Base-by-base conservation (phyloP, 2,113 vertebrate species). In the Semnornis frantzii region DNA sequence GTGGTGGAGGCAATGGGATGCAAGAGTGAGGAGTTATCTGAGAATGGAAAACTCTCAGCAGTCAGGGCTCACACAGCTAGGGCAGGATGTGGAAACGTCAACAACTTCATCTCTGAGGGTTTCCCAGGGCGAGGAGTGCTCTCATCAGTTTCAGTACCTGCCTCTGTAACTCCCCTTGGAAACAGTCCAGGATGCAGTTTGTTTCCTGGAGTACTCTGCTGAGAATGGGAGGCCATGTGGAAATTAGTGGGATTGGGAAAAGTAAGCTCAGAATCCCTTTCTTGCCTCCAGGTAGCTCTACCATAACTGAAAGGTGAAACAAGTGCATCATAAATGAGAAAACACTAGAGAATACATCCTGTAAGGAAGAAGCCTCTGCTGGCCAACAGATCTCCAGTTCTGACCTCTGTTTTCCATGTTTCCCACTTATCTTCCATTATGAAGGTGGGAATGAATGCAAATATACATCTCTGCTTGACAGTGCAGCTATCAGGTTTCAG, bases 1-100 rank as follows among this genome's bases (percentile, higher is more conserved):
- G 11, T 27, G 30, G 10, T 2, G 2, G 14, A 34, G 33, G 8
- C 16, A 48, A 37, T 0, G 0, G 1, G 23, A 33, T 11, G 17
- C 21, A 25, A 48, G 33, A 42, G 21, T 19, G 20, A 68, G 77
- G 44, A 59, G 4, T 58, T 50, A 28, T 19, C 63, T 3, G 13
- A 62, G 58, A 78, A 65, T 54, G 15, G 5, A 68, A 79, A 87
- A 18, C 10, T n/a, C 33, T 52, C 44, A 30, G 39, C 44, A 81
- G 24, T 28, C 55, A 66, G 52, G 34, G 76, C 60, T 92, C 27
- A 16, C 19, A 8, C 9, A 73, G 60, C 24, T 73, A 60, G 62
- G 37, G 21, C 6, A 82, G 42, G 68, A 69, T 8, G 72, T 63
- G 82, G 85, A 92, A 83, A 68, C 39, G 23, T 16, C 84, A 89